Evolutionary conservation across 2,888 invertebrate species (phyloP), one percentile per base, ranked within the genome.

Genomic region (Rhamphomyia laevipes): DNA sequence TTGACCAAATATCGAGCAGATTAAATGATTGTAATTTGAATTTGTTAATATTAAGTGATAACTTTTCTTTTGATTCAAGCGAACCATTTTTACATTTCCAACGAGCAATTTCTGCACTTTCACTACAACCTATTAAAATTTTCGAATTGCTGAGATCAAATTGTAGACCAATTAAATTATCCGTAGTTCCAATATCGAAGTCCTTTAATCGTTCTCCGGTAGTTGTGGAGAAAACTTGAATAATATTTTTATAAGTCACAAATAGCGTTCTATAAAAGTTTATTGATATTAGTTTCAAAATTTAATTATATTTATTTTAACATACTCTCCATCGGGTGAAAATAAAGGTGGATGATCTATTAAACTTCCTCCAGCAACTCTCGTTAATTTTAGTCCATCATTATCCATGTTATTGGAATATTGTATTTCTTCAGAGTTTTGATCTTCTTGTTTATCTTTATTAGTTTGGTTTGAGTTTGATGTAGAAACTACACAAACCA

Each of bases 21-120:
- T 65, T 57, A 54, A 62, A 67, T 21, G 61, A 63, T 3, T 57
- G 21, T 11, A 63, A 48, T 21, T 47, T n/a, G 1, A 31, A 21
- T 0, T 35, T 31, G 2, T 18, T 2, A 2, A n/a, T 47, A 0
- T 11, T 35, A 2, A 58, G 33, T 1, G 55, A 47, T 1, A 67
- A 12, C 3, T 50, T 13, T 2, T 57, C 13, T 5, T 51, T 57
- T 15, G 57, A 57, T 3, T 59, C 65, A 21, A 76, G 70, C 6
- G 72, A 65, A 12, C 76, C 77, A 10, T 73, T 76, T 45, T 77
- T 73, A 78, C 81, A 81, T 43, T 77, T 74, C 80, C 82, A 82
- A 27, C 73, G 68, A 16, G 75, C 60, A 4, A 83, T 57, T 56
- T 75, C 70, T 0, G 80, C 82, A 30, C 61, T 61, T 37, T 66